A percentile compares a stretch with the other conserved stretches of the same genome.
These are phyloP conservation scores for Brachionus rubens DNA, from an alignment of 1,140 invertebrate genomes.

Conservation along the genomic window DNA sequence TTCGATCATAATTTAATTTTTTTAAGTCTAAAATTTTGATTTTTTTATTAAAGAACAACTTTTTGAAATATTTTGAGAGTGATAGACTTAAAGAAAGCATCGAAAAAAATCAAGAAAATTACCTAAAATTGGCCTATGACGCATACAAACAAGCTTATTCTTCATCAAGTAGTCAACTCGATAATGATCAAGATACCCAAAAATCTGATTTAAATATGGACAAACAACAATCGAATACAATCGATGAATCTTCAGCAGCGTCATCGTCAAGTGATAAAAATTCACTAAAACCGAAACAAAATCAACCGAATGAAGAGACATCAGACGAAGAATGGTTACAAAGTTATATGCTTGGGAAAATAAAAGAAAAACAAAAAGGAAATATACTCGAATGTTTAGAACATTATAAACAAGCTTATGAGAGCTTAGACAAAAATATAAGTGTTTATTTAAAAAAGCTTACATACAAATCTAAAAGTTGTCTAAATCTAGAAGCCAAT, in stretches of 20 bases:
- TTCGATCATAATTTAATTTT: no score
- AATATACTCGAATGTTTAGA: constrained; percentile 1
- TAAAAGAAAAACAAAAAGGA: constrained; percentile 19
- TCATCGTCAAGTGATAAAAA: neutral
- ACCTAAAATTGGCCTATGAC: neutral
- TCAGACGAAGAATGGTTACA: constrained; percentile 31
- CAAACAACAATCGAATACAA: neutral
- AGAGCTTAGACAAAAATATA: constrained; percentile 5
- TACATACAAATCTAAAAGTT: constrained; percentile 37
- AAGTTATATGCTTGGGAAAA: constrained; percentile 41
- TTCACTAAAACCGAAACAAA: neutral
- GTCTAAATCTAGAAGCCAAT: constrained; percentile 33
- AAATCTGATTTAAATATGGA: neutral
- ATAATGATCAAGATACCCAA: neutral
- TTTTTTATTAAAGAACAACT: no score
- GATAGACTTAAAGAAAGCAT: neutral
- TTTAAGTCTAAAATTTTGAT: no score
- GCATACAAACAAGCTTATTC: neutral
- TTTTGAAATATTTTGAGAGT: constrained; percentile 5
- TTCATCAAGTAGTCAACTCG: neutral
- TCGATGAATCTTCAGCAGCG: neutral
- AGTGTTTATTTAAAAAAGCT: constrained; percentile 17
- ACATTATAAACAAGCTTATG: constrained; percentile 34
- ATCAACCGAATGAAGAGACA: neutral
- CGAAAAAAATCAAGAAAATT: neutral